Evolutionary conservation across 2,888 invertebrate genomes (phyloP).

Genomic region (Drosophila phalerata): DNA sequence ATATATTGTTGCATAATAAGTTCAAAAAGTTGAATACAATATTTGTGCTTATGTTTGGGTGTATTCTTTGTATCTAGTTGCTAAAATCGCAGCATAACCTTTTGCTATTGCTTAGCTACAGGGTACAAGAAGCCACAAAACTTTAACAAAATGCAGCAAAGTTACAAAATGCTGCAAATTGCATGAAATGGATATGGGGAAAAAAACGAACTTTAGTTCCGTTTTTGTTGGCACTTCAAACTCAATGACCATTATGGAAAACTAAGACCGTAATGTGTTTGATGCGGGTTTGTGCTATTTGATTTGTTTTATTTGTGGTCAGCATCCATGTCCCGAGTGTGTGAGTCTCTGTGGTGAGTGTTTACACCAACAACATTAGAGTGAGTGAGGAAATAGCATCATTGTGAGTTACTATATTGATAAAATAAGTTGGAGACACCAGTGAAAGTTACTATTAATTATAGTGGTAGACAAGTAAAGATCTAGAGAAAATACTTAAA

Average conservation of each 20-base stretch:
- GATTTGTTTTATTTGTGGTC: constrained; percentile 23
- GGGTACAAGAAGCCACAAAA: constrained; percentile 35
- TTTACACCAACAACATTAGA: constrained; percentile 2
- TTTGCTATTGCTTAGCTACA: not conserved
- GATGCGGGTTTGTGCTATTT: constrained; percentile 41
- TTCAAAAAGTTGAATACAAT: not conserved
- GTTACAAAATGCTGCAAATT: constrained; percentile 38
- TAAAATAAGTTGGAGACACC: not conserved
- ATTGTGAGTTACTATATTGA: constrained; percentile 7
- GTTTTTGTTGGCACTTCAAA: constrained; percentile 36
- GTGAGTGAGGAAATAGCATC: constrained; percentile 10
- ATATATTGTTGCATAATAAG: not conserved
- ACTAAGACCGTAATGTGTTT: constrained; percentile 57
- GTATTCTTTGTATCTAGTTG: not conserved
- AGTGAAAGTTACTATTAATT: not conserved
- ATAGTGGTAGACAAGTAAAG: not conserved
- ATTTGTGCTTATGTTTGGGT: not conserved
- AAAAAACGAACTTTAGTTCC: constrained; percentile 13
- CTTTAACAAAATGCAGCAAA: constrained; percentile 33
- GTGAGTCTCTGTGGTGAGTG: constrained; percentile 13
- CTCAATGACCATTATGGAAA: constrained; percentile 59
- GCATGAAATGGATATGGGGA: constrained; percentile 35
- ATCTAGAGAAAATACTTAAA: not conserved
- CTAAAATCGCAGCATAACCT: not conserved
- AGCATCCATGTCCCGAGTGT: not conserved